Conservation (phyloP, 2,797 vertebrate species). For the Mionectes olivaceus region DNA sequence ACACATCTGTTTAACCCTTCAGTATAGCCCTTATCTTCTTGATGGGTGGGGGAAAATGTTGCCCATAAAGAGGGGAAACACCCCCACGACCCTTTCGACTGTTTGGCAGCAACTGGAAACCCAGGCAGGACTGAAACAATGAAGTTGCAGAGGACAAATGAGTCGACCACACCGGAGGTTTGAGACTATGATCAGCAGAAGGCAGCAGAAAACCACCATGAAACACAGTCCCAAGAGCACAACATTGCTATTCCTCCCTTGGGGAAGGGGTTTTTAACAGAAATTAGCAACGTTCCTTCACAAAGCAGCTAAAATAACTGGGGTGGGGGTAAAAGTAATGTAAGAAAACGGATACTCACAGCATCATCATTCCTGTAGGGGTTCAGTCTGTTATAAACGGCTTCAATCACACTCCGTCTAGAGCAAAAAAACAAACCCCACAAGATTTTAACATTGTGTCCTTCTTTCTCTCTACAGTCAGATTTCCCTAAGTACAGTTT, state of each 20-base stretch:
- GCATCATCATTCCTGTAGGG: slow-evolving; percentile 98
- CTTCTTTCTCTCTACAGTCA: background rate
- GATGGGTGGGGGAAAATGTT: background rate
- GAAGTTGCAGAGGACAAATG: background rate
- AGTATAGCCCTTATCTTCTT: background rate
- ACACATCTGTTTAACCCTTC: background rate
- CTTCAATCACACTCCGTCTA: slow-evolving; percentile 98
- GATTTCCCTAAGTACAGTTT: background rate
- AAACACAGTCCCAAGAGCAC: background rate
- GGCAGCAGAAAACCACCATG: background rate
- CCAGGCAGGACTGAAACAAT: background rate
- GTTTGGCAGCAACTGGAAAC: background rate
- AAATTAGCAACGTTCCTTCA: background rate
- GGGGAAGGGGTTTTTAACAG: background rate
- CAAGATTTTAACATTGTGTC: slow-evolving; percentile 24
- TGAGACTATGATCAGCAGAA: background rate
- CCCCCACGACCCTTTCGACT: background rate
- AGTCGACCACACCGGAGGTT: background rate
- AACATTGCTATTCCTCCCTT: background rate
- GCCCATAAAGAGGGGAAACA: background rate
- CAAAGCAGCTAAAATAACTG: slow-evolving; percentile 3
- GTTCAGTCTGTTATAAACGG: slow-evolving; percentile 99
- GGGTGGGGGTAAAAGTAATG: background rate
- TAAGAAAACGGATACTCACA: slow-evolving; percentile 86
- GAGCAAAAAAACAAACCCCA: slow-evolving; percentile 34